Evolutionary conservation across 1,140 invertebrate genomes (phyloP).

Genomic region (Hylyphantes graminicola): DNA sequence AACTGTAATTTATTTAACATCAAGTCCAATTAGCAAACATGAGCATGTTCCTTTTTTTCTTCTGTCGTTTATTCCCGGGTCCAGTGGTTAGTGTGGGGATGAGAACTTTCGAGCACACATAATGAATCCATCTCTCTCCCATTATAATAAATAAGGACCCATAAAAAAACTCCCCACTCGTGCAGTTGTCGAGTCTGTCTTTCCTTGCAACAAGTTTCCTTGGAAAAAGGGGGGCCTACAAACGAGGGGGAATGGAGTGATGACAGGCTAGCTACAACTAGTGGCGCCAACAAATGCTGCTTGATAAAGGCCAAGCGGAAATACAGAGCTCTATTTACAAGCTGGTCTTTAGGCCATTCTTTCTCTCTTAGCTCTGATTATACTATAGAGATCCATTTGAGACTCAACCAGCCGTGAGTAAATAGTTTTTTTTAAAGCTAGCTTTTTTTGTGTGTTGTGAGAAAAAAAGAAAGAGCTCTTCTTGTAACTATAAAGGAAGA

Average conservation of each 20-base stretch:
- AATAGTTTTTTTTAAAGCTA: background rate
- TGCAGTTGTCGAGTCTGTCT: too few species aligned
- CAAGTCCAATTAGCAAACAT: too few species aligned
- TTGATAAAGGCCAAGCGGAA: conserved; percentile 34
- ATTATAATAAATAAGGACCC: too few species aligned
- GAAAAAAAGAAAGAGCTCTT: background rate
- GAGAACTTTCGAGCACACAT: too few species aligned
- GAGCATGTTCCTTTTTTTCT: too few species aligned
- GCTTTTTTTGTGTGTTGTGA: background rate
- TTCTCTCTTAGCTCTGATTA: conserved; percentile 12
- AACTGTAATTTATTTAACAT: too few species aligned
- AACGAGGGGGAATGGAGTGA: background rate
- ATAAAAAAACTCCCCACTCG: too few species aligned
- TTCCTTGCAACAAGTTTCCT: conserved; percentile 14
- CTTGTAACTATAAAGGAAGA: too few species aligned
- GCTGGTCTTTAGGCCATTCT: background rate
- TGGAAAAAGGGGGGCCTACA: background rate
- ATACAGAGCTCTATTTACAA: conserved; percentile 20
- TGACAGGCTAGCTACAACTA: conserved; percentile 14
- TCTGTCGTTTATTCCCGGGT: too few species aligned
- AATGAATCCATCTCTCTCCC: too few species aligned
- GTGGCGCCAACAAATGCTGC: conserved; percentile 34
- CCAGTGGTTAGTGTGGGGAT: too few species aligned
- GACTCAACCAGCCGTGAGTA: conserved; percentile 22
- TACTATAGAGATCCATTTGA: background rate